Base-by-base conservation (phyloP, 2,888 invertebrate species). In the Sipha maydis region DNA sequence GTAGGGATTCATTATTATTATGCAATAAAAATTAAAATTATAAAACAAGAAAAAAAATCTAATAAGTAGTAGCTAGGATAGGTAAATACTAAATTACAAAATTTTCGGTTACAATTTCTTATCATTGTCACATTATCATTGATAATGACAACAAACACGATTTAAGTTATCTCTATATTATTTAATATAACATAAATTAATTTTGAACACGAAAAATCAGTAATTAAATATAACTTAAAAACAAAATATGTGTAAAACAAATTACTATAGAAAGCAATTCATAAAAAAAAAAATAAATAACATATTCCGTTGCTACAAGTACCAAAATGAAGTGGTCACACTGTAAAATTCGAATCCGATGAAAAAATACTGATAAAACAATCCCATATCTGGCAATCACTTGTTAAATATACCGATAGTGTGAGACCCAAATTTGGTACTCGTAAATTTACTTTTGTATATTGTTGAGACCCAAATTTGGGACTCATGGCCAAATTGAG, bases 401-500 rank as follows among this genome's bases (percentile, higher is more conserved):
- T 31, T 76, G 41, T 76, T 76, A 76, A 76, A 76, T 25, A 76
- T 76, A 76, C 75, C 75, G 19, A 76, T 73, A 76, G 19, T 41
- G 41, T 76, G 75, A 76, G 75, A 76, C 75, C 41, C 75, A 76
- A 25, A 76, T 76, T 76, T 76, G 75, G 75, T 76, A 76, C 75
- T 76, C 75, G 41, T 11, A 76, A 21, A 19, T 21, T 76, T 76
- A 21, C 17, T 21, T 76, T 76, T 76, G 75, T 76, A 41, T 76
- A 25, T 76, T 76, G 25, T 76, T 76, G 75, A 76, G 75, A 76
- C 75, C 75, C 75, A 38, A 76, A 25, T 76, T 25, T 76, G 75
- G 75, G 75, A 76, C 75, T 76, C 75, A 41, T 76, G 75, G 75
- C 75, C 75, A 41, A 25, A 25, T 25, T 76, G 21, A 76, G 75